A percentile compares a stretch with the other conserved stretches of the same genome.
Conservation (phyloP, 1,140 invertebrate species). For the Penaeus indicus region DNA sequence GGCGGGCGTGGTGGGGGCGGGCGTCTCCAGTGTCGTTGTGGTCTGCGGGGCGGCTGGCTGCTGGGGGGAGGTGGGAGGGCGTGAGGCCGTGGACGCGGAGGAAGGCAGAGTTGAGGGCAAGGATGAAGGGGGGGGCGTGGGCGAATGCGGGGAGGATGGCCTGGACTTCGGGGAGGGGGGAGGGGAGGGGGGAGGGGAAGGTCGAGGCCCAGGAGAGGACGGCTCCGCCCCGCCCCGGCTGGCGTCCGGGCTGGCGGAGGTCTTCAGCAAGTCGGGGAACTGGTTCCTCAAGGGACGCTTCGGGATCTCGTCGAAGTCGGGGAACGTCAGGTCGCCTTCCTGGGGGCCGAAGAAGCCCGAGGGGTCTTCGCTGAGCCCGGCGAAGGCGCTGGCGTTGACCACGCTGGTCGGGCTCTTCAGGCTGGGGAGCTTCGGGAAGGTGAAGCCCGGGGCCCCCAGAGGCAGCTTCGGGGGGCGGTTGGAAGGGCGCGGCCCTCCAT, state of each 20-base stretch:
- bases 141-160: background rate
- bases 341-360: background rate
- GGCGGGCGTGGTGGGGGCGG: background rate
- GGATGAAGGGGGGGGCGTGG: background rate
- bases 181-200: too few species aligned
- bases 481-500: background rate
- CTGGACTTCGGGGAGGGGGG: too few species aligned
- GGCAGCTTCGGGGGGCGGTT: constrained; percentile 25
- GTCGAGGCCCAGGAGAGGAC: too few species aligned
- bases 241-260: background rate
- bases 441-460: constrained; percentile 54
- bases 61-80: background rate
- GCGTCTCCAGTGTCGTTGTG: background rate
- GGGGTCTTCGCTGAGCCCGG: constrained; percentile 16
- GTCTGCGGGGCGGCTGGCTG: background rate
- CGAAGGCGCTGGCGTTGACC: constrained; percentile 52
- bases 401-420: constrained; percentile 42
- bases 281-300: background rate
- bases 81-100: background rate
- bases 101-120: background rate
- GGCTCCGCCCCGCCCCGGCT: too few species aligned
- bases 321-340: background rate
- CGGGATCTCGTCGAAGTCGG: background rate
- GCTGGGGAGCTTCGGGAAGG: constrained; percentile 50
- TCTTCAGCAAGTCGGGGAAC: background rate